Conservation (phyloP, 2,888 invertebrate genomes). For the Drosophila lutescens region DNA sequence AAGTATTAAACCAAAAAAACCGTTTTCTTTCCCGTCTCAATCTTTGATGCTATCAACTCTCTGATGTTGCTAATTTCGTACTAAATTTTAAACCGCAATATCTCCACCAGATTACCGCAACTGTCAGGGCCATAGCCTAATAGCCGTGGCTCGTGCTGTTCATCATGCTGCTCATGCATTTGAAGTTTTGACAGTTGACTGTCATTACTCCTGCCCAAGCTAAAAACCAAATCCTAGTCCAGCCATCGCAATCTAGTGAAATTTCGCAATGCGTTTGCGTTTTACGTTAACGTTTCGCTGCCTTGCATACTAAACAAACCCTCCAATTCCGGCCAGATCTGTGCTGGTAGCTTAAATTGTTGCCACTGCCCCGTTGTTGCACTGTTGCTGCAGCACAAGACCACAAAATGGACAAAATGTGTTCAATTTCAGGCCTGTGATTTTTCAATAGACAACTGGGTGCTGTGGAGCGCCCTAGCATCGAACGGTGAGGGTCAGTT, state of each 20-base stretch:
- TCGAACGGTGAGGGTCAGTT: slow-evolving; percentile 12
- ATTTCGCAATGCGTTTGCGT: slow-evolving; percentile 73
- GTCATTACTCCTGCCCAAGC: slow-evolving; percentile 59
- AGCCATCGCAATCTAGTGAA: slow-evolving; percentile 30
- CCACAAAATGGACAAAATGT: slow-evolving; percentile 79
- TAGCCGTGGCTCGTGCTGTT: slow-evolving; percentile 26
- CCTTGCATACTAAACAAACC: slow-evolving; percentile 73
- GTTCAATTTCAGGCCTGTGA: slow-evolving; percentile 78
- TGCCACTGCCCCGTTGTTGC: slow-evolving; percentile 14
- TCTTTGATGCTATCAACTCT: no score
- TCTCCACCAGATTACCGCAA: background rate
- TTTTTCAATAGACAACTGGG: slow-evolving; percentile 67
- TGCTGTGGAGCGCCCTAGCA: slow-evolving; percentile 1
- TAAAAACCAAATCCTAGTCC: slow-evolving; percentile 14
- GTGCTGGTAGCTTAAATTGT: slow-evolving; percentile 35
- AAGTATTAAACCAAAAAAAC: no score
- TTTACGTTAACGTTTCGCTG: slow-evolving; percentile 75
- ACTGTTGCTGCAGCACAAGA: slow-evolving; percentile 42
- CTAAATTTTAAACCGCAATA: slow-evolving; percentile 2
- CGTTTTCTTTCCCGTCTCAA: no score
- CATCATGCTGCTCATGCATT: slow-evolving; percentile 71
- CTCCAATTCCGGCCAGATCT: slow-evolving; percentile 43
- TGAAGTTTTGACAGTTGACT: slow-evolving; percentile 70
- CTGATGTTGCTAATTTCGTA: slow-evolving; percentile 6
- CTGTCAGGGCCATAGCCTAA: background rate